Percentiles rank a stretch among this genome's conserved stretches.
Conservation (phyloP, 2,888 invertebrate genomes). For the Cynaeus angustus region DNA sequence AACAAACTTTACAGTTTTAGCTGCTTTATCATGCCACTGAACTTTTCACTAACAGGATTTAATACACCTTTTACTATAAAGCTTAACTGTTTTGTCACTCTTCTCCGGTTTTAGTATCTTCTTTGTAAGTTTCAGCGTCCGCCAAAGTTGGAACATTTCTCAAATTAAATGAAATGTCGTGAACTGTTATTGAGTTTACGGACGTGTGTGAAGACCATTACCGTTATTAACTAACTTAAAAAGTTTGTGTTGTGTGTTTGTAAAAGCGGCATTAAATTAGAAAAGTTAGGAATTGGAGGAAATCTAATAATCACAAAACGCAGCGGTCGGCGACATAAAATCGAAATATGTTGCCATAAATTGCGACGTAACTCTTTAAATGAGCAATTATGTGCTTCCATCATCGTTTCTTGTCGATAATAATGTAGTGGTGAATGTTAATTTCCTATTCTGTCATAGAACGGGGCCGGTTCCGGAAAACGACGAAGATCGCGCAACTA, state of each 20-base stretch:
- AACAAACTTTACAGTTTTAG: conserved; percentile 14
- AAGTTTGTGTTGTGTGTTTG: background rate
- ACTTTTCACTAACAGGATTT: conserved; percentile 22
- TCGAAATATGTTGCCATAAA: too few species aligned
- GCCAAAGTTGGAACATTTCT: conserved; percentile 11
- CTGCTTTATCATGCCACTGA: conserved; percentile 5
- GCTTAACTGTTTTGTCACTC: conserved; percentile 31
- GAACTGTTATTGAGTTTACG: conserved; percentile 14
- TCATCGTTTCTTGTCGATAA: background rate
- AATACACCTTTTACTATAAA: conserved; percentile 21
- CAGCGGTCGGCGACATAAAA: too few species aligned
- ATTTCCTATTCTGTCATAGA: conserved; percentile 38
- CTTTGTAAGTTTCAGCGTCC: conserved; percentile 7
- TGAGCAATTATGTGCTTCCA: conserved; percentile 2
- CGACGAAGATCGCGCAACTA: conserved; percentile 16
- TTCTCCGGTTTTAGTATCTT: conserved; percentile 20
- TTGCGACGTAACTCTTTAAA: too few species aligned
- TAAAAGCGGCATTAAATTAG: conserved; percentile 12
- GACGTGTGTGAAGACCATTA: conserved; percentile 20
- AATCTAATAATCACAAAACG: background rate
- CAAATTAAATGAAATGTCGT: conserved; percentile 11
- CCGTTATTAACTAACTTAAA: conserved; percentile 1
- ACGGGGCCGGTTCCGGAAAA: conserved; percentile 22
- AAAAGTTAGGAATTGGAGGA: conserved; percentile 12
- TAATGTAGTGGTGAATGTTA: conserved; percentile 25